These are phyloP conservation scores for Dolichallabes microphthalmus DNA, from an alignment of 2,113 vertebrate species.

Conservation along the genomic window DNA sequence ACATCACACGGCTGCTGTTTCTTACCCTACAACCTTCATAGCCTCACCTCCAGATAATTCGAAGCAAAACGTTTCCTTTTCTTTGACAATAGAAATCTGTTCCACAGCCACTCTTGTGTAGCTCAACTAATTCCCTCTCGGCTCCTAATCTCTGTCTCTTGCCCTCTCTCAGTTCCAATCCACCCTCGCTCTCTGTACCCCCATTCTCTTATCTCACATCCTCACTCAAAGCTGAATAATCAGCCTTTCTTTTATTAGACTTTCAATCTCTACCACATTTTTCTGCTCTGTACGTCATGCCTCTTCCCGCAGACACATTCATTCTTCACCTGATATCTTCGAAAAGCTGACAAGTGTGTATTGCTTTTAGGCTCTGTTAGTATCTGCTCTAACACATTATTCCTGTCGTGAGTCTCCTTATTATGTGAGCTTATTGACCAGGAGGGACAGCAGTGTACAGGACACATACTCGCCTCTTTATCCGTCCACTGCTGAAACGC, in stretches of 20 bases:
- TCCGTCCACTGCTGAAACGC: conserved; percentile 8
- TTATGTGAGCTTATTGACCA: background rate
- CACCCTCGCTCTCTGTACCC: too few relatives aligned
- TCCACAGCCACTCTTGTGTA: background rate
- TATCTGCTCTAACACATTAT: background rate
- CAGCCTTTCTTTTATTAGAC: conserved; percentile 8
- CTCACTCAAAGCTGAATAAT: conserved; percentile 2
- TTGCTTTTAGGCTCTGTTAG: background rate
- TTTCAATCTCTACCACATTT: conserved; percentile 25
- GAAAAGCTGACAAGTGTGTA: background rate
- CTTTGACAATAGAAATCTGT: conserved; percentile 5
- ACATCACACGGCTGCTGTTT: conserved; percentile 7
- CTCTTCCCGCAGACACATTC: background rate
- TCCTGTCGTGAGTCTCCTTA: background rate
- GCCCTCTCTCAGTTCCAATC: conserved; percentile 6
- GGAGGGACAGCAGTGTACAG: background rate
- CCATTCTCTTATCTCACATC: background rate
- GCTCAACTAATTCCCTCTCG: conserved; percentile 28
- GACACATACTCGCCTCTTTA: conserved; percentile 13
- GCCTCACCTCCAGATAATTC: background rate
- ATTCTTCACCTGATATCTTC: conserved; percentile 14
- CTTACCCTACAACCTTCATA: background rate
- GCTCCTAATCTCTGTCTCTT: conserved; percentile 8
- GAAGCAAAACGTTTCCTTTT: conserved; percentile 8
- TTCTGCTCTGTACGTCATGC: conserved; percentile 5